Conservation (phyloP, 1,140 invertebrate genomes). For the Grapholita molesta region DNA sequence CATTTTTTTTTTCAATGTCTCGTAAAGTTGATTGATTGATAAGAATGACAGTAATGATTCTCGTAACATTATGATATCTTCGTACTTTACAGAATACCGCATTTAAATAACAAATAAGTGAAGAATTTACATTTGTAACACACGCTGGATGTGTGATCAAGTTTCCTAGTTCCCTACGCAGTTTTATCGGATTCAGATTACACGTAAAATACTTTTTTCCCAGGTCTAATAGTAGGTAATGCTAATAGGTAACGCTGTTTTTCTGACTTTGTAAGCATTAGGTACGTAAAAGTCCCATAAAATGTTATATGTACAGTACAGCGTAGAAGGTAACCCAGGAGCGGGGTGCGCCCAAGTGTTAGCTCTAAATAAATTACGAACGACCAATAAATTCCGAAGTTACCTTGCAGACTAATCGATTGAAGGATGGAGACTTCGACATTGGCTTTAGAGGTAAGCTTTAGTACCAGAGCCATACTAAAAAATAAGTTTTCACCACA, state of each 20-base stretch:
- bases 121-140: not conserved
- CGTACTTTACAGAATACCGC: not conserved
- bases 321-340: conserved; percentile 3
- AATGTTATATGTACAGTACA: not conserved
- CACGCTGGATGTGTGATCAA: not conserved
- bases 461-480: not conserved
- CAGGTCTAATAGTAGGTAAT: too few relatives aligned
- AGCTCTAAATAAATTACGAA: conserved; percentile 11
- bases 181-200: not conserved
- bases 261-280: not conserved
- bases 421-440: not conserved
- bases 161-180: not conserved
- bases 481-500: not conserved
- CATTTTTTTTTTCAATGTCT: not conserved
- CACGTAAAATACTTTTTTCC: not conserved
- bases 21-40: not conserved
- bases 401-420: conserved; percentile 11
- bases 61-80: not conserved
- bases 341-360: not conserved
- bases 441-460: not conserved
- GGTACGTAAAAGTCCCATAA: not conserved
- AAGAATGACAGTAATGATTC: not conserved
- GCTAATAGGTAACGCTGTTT: not conserved
- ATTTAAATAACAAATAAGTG: not conserved
- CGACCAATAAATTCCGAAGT: conserved; percentile 11